phyloP scores from a whole-genome alignment of 2,888 invertebrate genomes.

The Nudaria mundana region DNA sequence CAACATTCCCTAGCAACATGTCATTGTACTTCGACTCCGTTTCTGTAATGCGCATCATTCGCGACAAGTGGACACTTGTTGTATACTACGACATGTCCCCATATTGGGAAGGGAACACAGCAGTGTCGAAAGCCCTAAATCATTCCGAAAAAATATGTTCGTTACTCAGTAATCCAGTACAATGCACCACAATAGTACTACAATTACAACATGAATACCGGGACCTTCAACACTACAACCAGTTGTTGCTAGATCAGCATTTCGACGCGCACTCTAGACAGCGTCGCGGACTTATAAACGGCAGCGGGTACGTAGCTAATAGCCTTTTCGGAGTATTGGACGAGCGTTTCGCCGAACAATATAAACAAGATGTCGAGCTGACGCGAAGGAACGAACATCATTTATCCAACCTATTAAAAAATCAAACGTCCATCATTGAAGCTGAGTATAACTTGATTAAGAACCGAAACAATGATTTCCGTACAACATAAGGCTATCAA shows the following conservation, averaged over 20 bases:
- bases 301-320: constrained; percentile 16
- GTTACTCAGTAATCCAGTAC: neutral
- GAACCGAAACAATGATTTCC: too few species aligned
- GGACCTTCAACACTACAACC: neutral
- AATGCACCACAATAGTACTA: neutral
- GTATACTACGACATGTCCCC: constrained; percentile 2
- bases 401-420: neutral
- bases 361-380: constrained; percentile 10
- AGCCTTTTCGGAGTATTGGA: constrained; percentile 19
- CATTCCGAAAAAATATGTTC: neutral
- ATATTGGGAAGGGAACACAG: neutral
- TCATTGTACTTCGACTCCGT: too few species aligned
- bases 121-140: neutral
- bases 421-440: constrained; percentile 8
- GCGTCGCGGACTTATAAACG: constrained; percentile 12
- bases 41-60: neutral
- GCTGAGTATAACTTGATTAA: neutral
- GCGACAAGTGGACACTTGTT: constrained; percentile 2
- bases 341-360: constrained; percentile 13
- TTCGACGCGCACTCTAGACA: neutral
- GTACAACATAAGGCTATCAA: too few species aligned
- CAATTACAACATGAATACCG: neutral
- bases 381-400: constrained; percentile 6
- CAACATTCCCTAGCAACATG: neutral
- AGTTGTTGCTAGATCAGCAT: neutral